Conservation (phyloP, 2,888 invertebrate species). For the Venusia cambrica region DNA sequence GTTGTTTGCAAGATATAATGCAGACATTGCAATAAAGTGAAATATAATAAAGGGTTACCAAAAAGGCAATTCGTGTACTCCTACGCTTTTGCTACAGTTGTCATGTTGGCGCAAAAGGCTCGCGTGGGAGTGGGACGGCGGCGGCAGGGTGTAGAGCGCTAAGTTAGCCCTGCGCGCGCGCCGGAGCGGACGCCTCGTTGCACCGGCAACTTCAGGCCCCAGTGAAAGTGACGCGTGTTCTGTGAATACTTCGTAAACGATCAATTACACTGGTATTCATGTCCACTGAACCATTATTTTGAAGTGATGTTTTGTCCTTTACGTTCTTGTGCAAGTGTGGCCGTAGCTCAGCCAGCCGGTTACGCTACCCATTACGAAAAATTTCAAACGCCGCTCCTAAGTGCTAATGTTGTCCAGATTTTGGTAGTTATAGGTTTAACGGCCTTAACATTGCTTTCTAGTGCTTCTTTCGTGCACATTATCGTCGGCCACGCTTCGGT, state of each 20-base stretch:
- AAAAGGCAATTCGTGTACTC: slow-evolving; percentile 69
- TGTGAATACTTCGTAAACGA: slow-evolving; percentile 30
- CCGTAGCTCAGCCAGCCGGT: slow-evolving; percentile 29
- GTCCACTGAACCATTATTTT: slow-evolving; percentile 23
- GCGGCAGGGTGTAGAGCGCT: slow-evolving; percentile 35
- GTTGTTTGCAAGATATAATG: slow-evolving; percentile 12
- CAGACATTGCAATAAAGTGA: slow-evolving; percentile 20
- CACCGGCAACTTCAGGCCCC: slow-evolving; percentile 36
- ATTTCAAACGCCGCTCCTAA: slow-evolving; percentile 1
- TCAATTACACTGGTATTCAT: slow-evolving; percentile 21
- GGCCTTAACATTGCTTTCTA: slow-evolving; percentile 45
- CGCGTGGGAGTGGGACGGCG: slow-evolving; percentile 57
- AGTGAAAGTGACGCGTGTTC: slow-evolving; percentile 66
- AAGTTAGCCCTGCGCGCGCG: slow-evolving; percentile 71
- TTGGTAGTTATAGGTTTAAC: slow-evolving; percentile 20
- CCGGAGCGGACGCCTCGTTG: slow-evolving; percentile 54
- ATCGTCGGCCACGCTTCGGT: slow-evolving; percentile 56
- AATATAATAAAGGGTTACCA: slow-evolving; percentile 54
- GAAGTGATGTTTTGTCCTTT: slow-evolving; percentile 30
- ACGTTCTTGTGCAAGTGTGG: slow-evolving; percentile 27
- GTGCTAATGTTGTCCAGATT: slow-evolving; percentile 14
- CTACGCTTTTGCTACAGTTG: slow-evolving; percentile 60
- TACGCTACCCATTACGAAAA: slow-evolving; percentile 32
- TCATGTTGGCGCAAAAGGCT: slow-evolving; percentile 41
- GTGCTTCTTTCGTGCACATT: slow-evolving; percentile 49